Percentiles rank a stretch among this genome's conserved stretches.
Evolutionary conservation across 1,140 invertebrate genomes (phyloP).

Genomic region (Drosophila jambulina): DNA sequence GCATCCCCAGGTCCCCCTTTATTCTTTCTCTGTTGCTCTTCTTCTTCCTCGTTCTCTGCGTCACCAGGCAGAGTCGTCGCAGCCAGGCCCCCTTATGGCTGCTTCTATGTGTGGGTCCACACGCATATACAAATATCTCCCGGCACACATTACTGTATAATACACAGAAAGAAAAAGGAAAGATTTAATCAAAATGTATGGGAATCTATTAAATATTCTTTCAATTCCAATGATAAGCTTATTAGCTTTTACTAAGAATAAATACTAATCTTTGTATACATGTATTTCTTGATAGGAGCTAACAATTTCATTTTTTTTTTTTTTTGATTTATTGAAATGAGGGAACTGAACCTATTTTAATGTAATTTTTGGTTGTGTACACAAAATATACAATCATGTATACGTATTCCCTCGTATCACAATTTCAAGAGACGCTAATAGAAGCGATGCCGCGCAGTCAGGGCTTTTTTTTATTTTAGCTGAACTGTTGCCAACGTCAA

Average conservation of each 20-base stretch:
- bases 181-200: not conserved
- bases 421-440: conserved; percentile 55
- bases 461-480: conserved; percentile 3
- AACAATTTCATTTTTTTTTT: too few relatives aligned
- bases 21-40: conserved; percentile 5
- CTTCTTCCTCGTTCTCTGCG: conserved; percentile 48
- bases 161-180: not conserved
- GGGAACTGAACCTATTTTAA: not conserved
- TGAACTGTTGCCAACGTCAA: conserved; percentile 71
- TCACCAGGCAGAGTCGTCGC: conserved; percentile 41
- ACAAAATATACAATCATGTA: not conserved
- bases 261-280: too few relatives aligned
- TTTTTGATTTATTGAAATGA: not conserved
- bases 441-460: conserved; percentile 32
- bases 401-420: conserved; percentile 25
- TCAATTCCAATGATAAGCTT: not conserved
- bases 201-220: too few relatives aligned
- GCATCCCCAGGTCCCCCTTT: conserved; percentile 8
- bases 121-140: conserved; percentile 13
- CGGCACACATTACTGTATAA: conserved; percentile 3
- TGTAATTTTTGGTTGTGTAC: not conserved
- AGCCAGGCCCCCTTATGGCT: conserved; percentile 66
- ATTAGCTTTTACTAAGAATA: not conserved
- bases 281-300: too few relatives aligned
- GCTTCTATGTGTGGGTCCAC: conserved; percentile 28